Percentiles rank a stretch among this genome's conserved stretches.
Conservation (phyloP, 2,888 invertebrate species). For the Mythimna pallens region DNA sequence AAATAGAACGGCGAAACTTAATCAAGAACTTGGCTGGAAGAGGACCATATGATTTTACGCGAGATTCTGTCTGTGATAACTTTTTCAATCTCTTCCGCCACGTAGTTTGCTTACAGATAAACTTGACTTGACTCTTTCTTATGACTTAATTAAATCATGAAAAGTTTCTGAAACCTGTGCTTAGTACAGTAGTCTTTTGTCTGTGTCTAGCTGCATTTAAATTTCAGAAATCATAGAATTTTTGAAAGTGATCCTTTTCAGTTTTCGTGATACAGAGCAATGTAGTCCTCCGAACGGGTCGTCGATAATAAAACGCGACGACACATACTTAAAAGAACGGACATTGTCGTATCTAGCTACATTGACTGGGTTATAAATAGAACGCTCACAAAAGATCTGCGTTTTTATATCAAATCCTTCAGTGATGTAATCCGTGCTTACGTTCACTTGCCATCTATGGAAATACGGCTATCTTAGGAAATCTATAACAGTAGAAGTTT, state of each 20-base stretch:
- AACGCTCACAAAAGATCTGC: slow-evolving; percentile 36
- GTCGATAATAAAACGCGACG: slow-evolving; percentile 6
- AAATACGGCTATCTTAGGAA: slow-evolving; percentile 42
- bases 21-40: slow-evolving; percentile 71
- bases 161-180: slow-evolving; percentile 17
- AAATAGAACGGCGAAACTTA: slow-evolving; percentile 69
- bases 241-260: not conserved
- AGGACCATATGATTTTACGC: slow-evolving; percentile 60
- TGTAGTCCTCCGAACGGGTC: not conserved
- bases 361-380: slow-evolving; percentile 38
- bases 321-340: not conserved
- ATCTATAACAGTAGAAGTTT: slow-evolving; percentile 22
- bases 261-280: slow-evolving; percentile 2
- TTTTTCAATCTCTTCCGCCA: slow-evolving; percentile 72
- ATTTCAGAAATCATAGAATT: not conserved
- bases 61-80: slow-evolving; percentile 71
- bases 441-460: slow-evolving; percentile 36
- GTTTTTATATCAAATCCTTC: slow-evolving; percentile 29
- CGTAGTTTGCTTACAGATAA: slow-evolving; percentile 64
- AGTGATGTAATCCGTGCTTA: slow-evolving; percentile 43
- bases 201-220: not conserved
- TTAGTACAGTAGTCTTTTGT: not conserved
- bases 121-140: slow-evolving; percentile 53
- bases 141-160: slow-evolving; percentile 41
- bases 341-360: slow-evolving; percentile 9